Base-by-base conservation (phyloP, 2,113 vertebrate species). In the Martes martes region DNA sequence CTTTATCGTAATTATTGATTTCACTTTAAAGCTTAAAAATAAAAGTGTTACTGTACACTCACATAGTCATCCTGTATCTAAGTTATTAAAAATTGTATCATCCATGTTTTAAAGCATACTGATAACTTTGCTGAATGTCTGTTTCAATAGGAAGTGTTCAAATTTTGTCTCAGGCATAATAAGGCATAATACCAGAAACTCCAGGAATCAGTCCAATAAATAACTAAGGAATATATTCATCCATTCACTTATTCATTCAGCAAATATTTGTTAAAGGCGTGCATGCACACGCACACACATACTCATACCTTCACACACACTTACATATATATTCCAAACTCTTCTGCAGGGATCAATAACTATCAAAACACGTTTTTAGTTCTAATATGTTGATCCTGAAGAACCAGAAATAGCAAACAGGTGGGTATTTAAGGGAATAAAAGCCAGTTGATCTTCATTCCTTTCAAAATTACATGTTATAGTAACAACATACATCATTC, bases 1-100 rank as follows among this genome's bases (percentile, higher is more conserved):
- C 84, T 76, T 94, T 95, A 90, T 63, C 92, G 61, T 95, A 97
- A 96, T 92, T 97, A 95, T 92, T 96, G 92, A 97, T 97, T 96
- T 97, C 93, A 97, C 57, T 89, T 59, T 76, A 50, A 94, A 74
- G 14, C 18, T 65, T 92, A 89, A 95, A 95, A 94, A 81, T 36
- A 67, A 88, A 84, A 91, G 11, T 31, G 18, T 88, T 91, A 59
- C 19, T 93, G 21, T 95, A 55, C 11, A 87, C 47, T 92, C 42
- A 89, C 6, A 71, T 69, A 90, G 61, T 31, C 36, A 59, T 69
- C 18, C 39, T 90, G 61, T 69, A 69, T 84, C 11, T 21, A 57
- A 13, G 7, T 74, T 92, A 74, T 39, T 91, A 85, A 93, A 94
- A 88, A 76, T 45, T 11, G 2, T 61, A 9, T 65, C 74, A 65